These are phyloP conservation scores for Lethenteron camtschaticum DNA, from an alignment of 2,113 vertebrate species.

Conservation along the genomic window DNA sequence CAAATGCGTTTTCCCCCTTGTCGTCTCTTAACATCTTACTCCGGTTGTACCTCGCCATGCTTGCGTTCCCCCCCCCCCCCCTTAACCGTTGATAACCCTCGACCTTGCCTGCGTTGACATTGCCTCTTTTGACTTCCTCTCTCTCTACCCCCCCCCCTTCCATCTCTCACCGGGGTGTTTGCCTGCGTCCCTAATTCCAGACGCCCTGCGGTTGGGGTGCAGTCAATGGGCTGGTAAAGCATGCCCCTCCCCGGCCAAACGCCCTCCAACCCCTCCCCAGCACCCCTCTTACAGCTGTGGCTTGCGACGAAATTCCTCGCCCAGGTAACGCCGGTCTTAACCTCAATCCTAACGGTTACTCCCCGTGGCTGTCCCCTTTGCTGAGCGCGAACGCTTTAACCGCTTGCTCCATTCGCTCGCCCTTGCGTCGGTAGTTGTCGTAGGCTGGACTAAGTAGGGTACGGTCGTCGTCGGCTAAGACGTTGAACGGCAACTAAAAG, in stretches of 20 bases:
- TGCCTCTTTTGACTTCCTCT: constrained; percentile 15
- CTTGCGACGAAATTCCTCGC: constrained; percentile 78
- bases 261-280: constrained; percentile 51
- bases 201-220: constrained; percentile 93
- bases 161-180: constrained; percentile 17
- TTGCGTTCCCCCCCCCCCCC: too few relatives aligned
- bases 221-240: constrained; percentile 63
- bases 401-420: too few relatives aligned
- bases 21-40: too few relatives aligned
- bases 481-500: too few relatives aligned
- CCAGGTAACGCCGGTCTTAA: constrained; percentile 48
- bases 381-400: too few relatives aligned
- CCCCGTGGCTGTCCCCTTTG: too few relatives aligned
- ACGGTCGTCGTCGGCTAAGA: too few relatives aligned
- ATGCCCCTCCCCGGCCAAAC: constrained; percentile 67
- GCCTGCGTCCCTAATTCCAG: constrained; percentile 44
- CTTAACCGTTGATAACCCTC: constrained; percentile 9
- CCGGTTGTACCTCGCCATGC: too few relatives aligned
- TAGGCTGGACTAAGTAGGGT: too few relatives aligned
- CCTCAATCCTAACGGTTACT: too few relatives aligned
- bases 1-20: constrained; percentile 5
- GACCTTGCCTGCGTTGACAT: constrained; percentile 19
- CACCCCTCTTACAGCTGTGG: constrained; percentile 60
- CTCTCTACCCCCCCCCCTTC: constrained; percentile 14
- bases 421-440: too few relatives aligned